These are phyloP conservation scores for Oncorhynchus mykiss DNA, from an alignment of 2,113 vertebrate species.

Conservation along the genomic window DNA sequence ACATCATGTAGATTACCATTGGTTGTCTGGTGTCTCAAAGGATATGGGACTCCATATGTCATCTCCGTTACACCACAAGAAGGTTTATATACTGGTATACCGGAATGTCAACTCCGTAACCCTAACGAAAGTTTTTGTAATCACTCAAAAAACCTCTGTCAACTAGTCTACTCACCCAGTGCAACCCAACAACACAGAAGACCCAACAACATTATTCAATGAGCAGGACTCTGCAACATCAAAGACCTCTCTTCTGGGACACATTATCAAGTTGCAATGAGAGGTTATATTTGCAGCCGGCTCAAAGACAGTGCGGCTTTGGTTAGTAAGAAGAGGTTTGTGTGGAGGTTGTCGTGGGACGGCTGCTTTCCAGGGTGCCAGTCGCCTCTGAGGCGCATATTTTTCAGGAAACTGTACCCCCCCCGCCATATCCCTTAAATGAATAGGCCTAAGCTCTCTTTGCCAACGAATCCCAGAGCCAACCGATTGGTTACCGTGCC, in stretches of 20 bases:
- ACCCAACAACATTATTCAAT: neutral
- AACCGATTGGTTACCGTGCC: slow-evolving; percentile 11
- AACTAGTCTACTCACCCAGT: too few relatives aligned
- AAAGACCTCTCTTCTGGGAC: slow-evolving; percentile 6
- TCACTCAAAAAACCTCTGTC: too few relatives aligned
- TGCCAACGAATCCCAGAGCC: slow-evolving; percentile 1
- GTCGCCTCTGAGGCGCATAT: neutral
- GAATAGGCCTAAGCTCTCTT: slow-evolving; percentile 19
- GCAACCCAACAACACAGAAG: neutral
- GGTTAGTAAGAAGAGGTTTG: slow-evolving; percentile 18
- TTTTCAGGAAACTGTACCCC: slow-evolving; percentile 17
- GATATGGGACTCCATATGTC: neutral
- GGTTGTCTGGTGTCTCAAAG: neutral
- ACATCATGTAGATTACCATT: neutral
- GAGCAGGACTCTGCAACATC: slow-evolving; percentile 1
- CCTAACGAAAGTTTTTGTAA: too few relatives aligned
- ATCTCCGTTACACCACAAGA: too few relatives aligned
- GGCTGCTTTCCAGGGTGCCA: slow-evolving; percentile 17
- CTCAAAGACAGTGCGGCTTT: slow-evolving; percentile 20
- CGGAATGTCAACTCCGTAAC: too few relatives aligned
- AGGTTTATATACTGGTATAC: too few relatives aligned
- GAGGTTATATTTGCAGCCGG: slow-evolving; percentile 1
- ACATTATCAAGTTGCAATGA: slow-evolving; percentile 22
- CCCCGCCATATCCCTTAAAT: slow-evolving; percentile 3
- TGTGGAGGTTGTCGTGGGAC: slow-evolving; percentile 8